Conservation (phyloP, 2,888 invertebrate genomes). For the Tenthredo distinguenda region DNA sequence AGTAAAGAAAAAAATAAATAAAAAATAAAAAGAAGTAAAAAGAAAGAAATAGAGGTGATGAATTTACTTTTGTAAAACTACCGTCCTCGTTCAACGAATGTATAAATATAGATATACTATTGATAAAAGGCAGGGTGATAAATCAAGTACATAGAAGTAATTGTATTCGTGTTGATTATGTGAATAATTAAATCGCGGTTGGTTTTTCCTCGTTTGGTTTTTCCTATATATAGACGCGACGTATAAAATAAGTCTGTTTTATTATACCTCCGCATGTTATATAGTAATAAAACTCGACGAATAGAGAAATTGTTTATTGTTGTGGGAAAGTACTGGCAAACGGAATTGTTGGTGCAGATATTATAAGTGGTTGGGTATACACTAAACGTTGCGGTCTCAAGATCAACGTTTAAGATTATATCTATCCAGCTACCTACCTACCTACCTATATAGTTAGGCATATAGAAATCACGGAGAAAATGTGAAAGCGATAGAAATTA, state of each 20-base stretch:
- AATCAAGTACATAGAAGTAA: background rate
- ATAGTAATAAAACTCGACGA: background rate
- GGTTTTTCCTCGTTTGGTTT: slow-evolving; percentile 1
- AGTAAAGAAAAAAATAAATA: background rate
- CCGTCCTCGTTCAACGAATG: slow-evolving; percentile 1
- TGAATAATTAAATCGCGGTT: background rate
- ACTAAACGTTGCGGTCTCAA: slow-evolving; percentile 49
- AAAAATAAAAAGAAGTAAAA: too few relatives aligned
- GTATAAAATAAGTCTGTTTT: background rate
- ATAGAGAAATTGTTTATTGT: slow-evolving; percentile 17
- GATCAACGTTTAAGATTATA: slow-evolving; percentile 25
- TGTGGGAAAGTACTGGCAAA: slow-evolving; percentile 8
- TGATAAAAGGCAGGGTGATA: background rate
- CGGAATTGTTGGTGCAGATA: slow-evolving; percentile 7
- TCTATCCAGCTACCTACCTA: background rate
- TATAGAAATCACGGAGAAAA: slow-evolving; percentile 70
- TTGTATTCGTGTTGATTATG: background rate
- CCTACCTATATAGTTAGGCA: background rate
- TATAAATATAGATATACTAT: background rate
- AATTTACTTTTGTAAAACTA: background rate
- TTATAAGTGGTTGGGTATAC: background rate
- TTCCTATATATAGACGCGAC: background rate
- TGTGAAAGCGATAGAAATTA: slow-evolving; percentile 71
- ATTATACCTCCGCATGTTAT: background rate
- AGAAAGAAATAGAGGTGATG: background rate